These are phyloP conservation scores for Epiblema foenella DNA, from an alignment of 2,888 invertebrate genomes.

Conservation along the genomic window DNA sequence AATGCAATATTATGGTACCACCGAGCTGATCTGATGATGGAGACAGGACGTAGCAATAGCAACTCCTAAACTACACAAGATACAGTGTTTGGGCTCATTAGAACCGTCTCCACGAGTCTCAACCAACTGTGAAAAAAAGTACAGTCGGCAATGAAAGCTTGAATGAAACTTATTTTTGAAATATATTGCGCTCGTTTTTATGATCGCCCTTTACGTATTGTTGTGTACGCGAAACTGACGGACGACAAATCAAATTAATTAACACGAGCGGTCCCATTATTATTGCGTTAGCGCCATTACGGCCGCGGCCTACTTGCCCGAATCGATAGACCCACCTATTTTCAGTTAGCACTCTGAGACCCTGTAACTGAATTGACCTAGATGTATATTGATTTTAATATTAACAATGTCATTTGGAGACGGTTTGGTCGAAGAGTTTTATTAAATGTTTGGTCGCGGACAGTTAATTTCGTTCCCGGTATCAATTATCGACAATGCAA, in stretches of 20 bases:
- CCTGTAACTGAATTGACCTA: conserved; percentile 21
- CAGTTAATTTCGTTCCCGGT: not conserved
- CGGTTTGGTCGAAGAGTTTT: not conserved
- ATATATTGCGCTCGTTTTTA: not conserved
- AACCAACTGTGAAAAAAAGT: too few species aligned
- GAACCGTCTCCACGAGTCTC: too few species aligned
- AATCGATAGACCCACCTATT: conserved; percentile 25
- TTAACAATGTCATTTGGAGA: conserved; percentile 19
- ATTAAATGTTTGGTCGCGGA: not conserved
- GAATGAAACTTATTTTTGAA: not conserved
- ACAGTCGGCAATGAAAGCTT: too few species aligned
- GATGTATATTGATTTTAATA: conserved; percentile 9
- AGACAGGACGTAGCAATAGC: too few species aligned
- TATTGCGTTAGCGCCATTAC: conserved; percentile 52
- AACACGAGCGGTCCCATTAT: conserved; percentile 47
- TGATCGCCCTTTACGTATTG: conserved; percentile 50
- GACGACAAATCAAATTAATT: conserved; percentile 80
- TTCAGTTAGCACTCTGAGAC: conserved; percentile 7
- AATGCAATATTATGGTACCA: too few species aligned
- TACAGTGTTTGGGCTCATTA: too few species aligned
- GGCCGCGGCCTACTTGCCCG: conserved; percentile 40
- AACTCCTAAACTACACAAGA: too few species aligned
- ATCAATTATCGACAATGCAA: not conserved
- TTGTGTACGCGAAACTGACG: conserved; percentile 55
- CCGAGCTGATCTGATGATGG: too few species aligned